Conservation (phyloP, 2,797 vertebrate genomes). For the Botia almorhae region DNA sequence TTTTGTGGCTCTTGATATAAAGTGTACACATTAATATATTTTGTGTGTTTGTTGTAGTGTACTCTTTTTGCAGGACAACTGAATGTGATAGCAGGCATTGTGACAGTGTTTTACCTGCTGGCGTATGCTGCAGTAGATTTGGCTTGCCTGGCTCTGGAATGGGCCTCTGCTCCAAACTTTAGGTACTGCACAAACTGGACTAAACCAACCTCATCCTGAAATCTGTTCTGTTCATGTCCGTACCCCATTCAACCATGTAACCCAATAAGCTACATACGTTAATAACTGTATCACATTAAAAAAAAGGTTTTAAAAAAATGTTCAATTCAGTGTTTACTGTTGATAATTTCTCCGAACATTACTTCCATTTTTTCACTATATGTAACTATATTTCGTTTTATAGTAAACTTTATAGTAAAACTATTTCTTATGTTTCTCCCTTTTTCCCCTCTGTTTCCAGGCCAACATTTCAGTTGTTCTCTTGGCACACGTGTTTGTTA, state of each 20-base stretch:
- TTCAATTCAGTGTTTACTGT: no score
- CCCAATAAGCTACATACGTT: no score
- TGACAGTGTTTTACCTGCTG: constrained; percentile 91
- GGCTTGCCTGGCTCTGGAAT: constrained; percentile 89
- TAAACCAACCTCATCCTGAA: not conserved
- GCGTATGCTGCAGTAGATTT: constrained; percentile 90
- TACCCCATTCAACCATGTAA: no score
- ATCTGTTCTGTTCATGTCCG: not conserved
- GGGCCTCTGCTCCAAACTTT: constrained; percentile 94
- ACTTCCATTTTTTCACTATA: no score
- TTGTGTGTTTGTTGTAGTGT: constrained; percentile 71
- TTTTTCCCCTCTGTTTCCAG: constrained; percentile 63
- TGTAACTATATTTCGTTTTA: not conserved
- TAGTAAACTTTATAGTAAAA: not conserved
- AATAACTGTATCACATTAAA: no score
- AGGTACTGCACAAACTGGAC: constrained; percentile 70
- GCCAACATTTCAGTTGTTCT: constrained; percentile 89
- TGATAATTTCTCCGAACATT: no score
- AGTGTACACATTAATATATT: not conserved
- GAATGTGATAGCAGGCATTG: constrained; percentile 85
- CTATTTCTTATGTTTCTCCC: not conserved
- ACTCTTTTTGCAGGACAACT: constrained; percentile 89
- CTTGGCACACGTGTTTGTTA: constrained; percentile 91
- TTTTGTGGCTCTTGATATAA: not conserved
- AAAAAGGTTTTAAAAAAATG: no score